Evolutionary conservation across 2,888 invertebrate genomes (phyloP).

Genomic region (Hirtodrosophila histrioides): DNA sequence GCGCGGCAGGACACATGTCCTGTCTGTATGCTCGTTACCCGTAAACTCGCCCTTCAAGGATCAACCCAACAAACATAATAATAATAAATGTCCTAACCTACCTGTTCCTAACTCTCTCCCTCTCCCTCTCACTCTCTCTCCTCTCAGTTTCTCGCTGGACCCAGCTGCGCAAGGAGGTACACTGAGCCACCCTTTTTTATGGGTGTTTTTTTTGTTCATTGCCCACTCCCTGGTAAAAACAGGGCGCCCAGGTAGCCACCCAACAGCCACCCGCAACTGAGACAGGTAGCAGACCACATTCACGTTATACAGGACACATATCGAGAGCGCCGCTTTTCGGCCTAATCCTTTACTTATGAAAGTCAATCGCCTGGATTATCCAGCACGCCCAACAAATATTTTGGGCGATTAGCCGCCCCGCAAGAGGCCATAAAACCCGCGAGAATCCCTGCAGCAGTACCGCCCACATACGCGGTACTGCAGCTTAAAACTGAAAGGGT

Average conservation of each 20-base stretch:
- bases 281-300: conserved; percentile 43
- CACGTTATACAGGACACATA: conserved; percentile 16
- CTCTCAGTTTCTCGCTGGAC: not conserved
- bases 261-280: conserved; percentile 6
- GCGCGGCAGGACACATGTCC: conserved; percentile 26
- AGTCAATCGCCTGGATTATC: conserved; percentile 79
- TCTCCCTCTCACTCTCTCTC: too few species aligned
- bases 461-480: too few species aligned
- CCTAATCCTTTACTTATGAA: conserved; percentile 76
- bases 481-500: not conserved
- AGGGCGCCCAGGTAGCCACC: conserved; percentile 19
- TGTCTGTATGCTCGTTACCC: too few species aligned
- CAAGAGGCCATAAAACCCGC: conserved; percentile 38
- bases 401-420: conserved; percentile 76
- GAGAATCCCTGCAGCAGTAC: not conserved
- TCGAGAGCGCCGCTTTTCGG: conserved; percentile 24
- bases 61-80: not conserved
- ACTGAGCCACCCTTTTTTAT: conserved; percentile 56
- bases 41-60: not conserved
- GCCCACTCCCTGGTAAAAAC: conserved; percentile 16
- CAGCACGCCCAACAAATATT: conserved; percentile 77
- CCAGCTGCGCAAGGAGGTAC: conserved; percentile 31
- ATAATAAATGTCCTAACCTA: conserved; percentile 2
- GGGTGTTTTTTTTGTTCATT: conserved; percentile 37
- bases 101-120: conserved; percentile 16